Percentiles rank a stretch among this genome's conserved stretches.
These are phyloP conservation scores for Bombylius discolor DNA, from an alignment of 2,888 invertebrate genomes.

Conservation along the genomic window DNA sequence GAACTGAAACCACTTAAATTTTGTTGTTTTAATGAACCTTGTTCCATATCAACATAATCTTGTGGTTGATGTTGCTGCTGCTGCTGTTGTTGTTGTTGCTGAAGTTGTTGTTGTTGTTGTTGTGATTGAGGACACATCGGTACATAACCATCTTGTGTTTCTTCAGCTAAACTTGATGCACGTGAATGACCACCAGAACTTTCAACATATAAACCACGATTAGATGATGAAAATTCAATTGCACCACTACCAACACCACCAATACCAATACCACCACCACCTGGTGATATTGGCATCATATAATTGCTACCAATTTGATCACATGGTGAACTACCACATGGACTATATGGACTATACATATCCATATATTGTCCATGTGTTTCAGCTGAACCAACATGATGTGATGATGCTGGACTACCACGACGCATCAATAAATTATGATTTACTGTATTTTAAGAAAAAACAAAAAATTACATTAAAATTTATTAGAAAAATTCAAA, in stretches of 20 bases:
- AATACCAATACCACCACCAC: constrained; percentile 28
- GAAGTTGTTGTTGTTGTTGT: background rate
- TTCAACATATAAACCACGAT: constrained; percentile 21
- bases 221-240: constrained; percentile 14
- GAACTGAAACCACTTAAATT: constrained; percentile 37
- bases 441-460: background rate
- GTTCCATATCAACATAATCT: constrained; percentile 52
- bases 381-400: constrained; percentile 13
- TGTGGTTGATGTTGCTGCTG: constrained; percentile 1
- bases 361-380: constrained; percentile 33
- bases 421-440: constrained; percentile 9
- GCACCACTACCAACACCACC: constrained; percentile 18
- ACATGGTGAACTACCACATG: constrained; percentile 39
- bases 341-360: constrained; percentile 42
- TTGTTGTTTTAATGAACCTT: constrained; percentile 19
- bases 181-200: constrained; percentile 46
- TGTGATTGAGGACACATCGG: constrained; percentile 47
- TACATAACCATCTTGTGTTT: constrained; percentile 45
- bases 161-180: constrained; percentile 47
- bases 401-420: constrained; percentile 14
- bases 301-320: constrained; percentile 34
- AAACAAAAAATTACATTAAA: background rate
- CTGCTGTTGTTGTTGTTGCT: constrained; percentile 13
- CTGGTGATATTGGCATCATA: constrained; percentile 45
- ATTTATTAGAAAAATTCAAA: no score